These are phyloP conservation scores for Quiscalus mexicanus DNA, from an alignment of 2,113 vertebrate species.

Conservation along the genomic window DNA sequence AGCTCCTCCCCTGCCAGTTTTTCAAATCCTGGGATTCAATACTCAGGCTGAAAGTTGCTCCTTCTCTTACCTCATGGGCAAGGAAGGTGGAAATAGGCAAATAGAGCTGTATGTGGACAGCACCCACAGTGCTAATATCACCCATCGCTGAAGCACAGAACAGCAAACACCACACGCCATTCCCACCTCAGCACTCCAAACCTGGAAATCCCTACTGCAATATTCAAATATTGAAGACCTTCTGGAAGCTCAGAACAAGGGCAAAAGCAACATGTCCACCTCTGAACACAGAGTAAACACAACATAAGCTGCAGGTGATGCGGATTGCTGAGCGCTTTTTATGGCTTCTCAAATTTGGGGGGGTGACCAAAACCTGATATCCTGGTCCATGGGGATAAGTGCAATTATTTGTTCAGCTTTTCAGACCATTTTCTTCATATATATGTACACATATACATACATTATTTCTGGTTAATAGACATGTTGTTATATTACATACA, in stretches of 20 bases:
- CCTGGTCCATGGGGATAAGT: not conserved
- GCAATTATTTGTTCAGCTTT: not conserved
- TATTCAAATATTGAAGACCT: not conserved
- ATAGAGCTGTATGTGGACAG: accelerated
- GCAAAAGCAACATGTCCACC: not conserved
- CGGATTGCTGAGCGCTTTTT: not conserved
- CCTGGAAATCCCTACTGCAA: not conserved
- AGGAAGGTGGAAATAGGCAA: not conserved
- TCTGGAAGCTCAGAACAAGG: not conserved
- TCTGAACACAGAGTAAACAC: not conserved
- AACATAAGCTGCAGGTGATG: not conserved
- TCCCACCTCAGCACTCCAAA: not conserved
- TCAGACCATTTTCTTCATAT: not conserved
- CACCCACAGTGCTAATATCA: not conserved
- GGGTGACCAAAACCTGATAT: not conserved
- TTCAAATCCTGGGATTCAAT: not conserved
- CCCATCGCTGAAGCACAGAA: not conserved
- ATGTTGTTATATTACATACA: not conserved
- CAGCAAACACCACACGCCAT: not conserved
- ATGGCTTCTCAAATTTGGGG: not conserved
- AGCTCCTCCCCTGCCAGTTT: not conserved
- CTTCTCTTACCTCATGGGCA: not conserved
- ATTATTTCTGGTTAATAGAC: not conserved
- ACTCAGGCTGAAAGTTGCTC: not conserved
- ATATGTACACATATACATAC: not conserved